Evolutionary conservation across 2,797 vertebrate genomes (phyloP).

Genomic region (Manis pentadactyla): DNA sequence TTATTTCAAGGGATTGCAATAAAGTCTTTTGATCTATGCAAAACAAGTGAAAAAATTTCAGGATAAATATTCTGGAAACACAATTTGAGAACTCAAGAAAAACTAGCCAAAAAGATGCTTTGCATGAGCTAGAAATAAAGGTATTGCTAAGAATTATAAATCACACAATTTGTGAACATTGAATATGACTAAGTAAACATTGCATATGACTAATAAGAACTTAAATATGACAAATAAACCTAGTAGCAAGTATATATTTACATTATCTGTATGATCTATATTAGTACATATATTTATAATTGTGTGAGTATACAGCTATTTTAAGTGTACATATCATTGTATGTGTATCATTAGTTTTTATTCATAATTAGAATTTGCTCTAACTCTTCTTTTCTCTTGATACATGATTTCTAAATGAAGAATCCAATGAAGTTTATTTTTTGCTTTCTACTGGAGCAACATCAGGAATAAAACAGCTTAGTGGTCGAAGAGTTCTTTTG

Average conservation of each 20-base stretch:
- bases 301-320: not conserved
- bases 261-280: not conserved
- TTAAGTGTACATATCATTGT: not conserved
- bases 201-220: not conserved
- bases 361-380: not conserved
- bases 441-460: not conserved
- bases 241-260: not conserved
- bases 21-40: not conserved
- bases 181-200: not conserved
- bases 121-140: not conserved
- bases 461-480: not conserved
- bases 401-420: not conserved
- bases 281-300: not conserved
- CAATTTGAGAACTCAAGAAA: constrained; percentile 1
- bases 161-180: not conserved
- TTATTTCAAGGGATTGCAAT: constrained; percentile 7
- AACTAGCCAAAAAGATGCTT: not conserved
- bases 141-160: not conserved
- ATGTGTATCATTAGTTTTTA: not conserved
- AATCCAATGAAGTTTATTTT: not conserved
- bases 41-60: constrained; percentile 32
- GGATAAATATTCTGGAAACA: not conserved
- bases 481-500: not conserved
- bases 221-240: constrained; percentile 20
- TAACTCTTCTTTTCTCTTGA: not conserved